Evolutionary conservation across 2,113 vertebrate species (phyloP).

Genomic region (Boleophthalmus pectinirostris): DNA sequence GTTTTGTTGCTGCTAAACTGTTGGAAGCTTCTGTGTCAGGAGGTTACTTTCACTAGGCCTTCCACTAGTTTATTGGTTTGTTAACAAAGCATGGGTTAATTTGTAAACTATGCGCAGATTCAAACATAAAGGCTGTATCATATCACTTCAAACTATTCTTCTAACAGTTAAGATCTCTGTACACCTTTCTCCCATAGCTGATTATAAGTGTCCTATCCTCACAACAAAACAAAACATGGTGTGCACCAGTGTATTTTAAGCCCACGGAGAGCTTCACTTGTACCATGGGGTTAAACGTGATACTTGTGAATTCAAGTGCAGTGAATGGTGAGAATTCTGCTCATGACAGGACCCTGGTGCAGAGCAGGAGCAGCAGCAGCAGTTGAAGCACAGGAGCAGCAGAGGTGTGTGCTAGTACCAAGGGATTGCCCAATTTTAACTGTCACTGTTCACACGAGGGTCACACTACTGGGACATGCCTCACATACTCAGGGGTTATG

Average conservation of each 20-base stretch:
- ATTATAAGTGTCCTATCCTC: not conserved
- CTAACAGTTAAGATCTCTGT: not conserved
- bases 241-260: not conserved
- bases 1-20: too few relatives aligned
- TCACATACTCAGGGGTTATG: conserved; percentile 5
- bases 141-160: not conserved
- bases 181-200: not conserved
- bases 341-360: not conserved
- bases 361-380: conserved; percentile 3
- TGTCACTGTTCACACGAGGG: conserved; percentile 35
- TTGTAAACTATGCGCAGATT: too few relatives aligned
- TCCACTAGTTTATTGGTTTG: too few relatives aligned
- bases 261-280: not conserved
- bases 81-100: not conserved
- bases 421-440: conserved; percentile 35
- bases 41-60: too few relatives aligned
- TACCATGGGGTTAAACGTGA: not conserved
- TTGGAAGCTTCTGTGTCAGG: too few relatives aligned
- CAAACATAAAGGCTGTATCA: not conserved
- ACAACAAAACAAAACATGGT: not conserved
- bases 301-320: not conserved
- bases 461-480: conserved; percentile 10
- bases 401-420: conserved; percentile 23
- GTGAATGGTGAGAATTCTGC: conserved; percentile 10
- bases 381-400: conserved; percentile 21